Percentiles rank a stretch among this genome's conserved stretches.
Evolutionary conservation across 2,888 invertebrate species (phyloP).

Genomic region (Drosophila buzzatii): DNA sequence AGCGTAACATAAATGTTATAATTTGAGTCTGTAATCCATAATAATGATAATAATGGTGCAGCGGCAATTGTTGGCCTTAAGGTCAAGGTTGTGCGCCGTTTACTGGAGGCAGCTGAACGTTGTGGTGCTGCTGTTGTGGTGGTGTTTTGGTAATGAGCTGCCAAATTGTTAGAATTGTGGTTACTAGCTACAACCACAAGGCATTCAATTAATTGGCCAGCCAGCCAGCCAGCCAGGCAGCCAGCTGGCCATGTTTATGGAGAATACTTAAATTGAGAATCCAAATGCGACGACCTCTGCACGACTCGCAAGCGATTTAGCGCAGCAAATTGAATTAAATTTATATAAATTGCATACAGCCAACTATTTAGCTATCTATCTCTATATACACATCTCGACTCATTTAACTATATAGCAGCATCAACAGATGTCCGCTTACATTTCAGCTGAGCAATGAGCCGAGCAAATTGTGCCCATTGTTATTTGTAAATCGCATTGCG

Average conservation of each 20-base stretch:
- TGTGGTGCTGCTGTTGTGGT: constrained; percentile 30
- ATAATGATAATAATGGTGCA: constrained; percentile 53
- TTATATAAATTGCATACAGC: constrained; percentile 72
- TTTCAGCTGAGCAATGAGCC: constrained; percentile 65
- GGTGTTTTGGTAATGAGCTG: constrained; percentile 72
- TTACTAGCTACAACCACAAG: constrained; percentile 29
- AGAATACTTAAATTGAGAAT: constrained; percentile 58
- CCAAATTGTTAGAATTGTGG: constrained; percentile 77
- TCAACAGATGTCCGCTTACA: constrained; percentile 74
- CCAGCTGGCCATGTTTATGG: constrained; percentile 60
- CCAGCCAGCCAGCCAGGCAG: constrained; percentile 45
- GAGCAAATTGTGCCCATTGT: constrained; percentile 77
- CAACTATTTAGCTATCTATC: constrained; percentile 52
- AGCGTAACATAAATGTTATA: constrained; percentile 82
- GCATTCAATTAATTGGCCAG: constrained; percentile 65
- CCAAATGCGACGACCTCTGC: constrained; percentile 64
- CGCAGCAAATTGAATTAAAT: constrained; percentile 79
- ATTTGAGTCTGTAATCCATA: constrained; percentile 72
- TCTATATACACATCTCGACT: constrained; percentile 3
- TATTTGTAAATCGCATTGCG: constrained; percentile 75
- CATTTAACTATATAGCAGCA: constrained; percentile 31
- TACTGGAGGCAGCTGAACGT: constrained; percentile 58
- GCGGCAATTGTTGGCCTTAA: constrained; percentile 51
- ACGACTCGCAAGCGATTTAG: constrained; percentile 68
- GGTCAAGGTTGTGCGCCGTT: constrained; percentile 78